Percentiles rank a stretch among this genome's conserved stretches.
Evolutionary conservation across 2,797 vertebrate species (phyloP).

Genomic region (Rhabdomys pumilio): DNA sequence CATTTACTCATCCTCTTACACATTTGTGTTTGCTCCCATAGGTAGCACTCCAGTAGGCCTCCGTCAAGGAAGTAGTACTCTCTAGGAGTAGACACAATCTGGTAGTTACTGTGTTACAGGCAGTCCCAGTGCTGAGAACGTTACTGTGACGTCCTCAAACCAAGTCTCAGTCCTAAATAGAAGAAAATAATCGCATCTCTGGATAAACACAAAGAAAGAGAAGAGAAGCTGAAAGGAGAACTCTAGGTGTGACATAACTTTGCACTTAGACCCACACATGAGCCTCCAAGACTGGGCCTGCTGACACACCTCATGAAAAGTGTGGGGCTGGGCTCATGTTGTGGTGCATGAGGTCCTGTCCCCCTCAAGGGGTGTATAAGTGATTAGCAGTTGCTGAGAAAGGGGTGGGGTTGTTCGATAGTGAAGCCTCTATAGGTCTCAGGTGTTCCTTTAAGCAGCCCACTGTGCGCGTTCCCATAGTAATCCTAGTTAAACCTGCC

Average conservation of each 20-base stretch:
- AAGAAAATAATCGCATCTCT: neutral
- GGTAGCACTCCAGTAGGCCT: too few species aligned
- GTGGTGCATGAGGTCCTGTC: too few species aligned
- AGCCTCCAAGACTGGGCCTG: neutral
- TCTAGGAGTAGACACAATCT: neutral
- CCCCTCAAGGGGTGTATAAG: accelerated
- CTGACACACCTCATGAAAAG: neutral
- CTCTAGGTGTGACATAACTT: too few species aligned
- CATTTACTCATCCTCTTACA: neutral
- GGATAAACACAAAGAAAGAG: neutral
- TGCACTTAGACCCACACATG: neutral
- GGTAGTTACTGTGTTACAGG: neutral
- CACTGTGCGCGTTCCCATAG: neutral
- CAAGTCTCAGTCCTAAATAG: neutral
- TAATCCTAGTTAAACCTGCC: neutral
- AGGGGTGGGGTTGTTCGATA: too few species aligned
- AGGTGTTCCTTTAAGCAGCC: neutral
- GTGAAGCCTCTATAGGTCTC: too few species aligned
- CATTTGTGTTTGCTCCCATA: neutral
- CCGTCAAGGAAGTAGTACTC: too few species aligned
- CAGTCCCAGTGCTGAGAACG: too few species aligned
- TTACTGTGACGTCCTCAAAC: neutral
- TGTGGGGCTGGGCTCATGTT: neutral
- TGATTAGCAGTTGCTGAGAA: neutral
- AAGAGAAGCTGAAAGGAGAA: neutral